Evolutionary conservation across 2,797 vertebrate species (phyloP), one percentile per base, ranked within the genome.

Genomic region (Lutjanus argentimaculatus): DNA sequence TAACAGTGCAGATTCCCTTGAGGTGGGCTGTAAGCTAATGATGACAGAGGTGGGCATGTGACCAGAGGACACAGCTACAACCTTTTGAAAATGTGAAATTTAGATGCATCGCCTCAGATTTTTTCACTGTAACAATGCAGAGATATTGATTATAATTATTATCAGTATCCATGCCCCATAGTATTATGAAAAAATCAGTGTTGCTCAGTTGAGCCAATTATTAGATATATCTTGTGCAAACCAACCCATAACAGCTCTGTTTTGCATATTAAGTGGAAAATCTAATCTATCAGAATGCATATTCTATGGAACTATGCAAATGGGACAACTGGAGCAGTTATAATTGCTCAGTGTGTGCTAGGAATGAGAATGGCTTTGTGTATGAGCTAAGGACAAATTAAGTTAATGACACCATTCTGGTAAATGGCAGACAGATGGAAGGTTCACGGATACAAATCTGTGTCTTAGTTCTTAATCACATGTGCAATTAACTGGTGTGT

Each of bases 361-460:
- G 68, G 83, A 93, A 93, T 90, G 59, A 84, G 42, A 93, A 92
- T 85, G 53, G 77, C 75, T 87, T 80, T 87, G 78, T 48, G 51
- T 84, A 86, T 71, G 81, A 91, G 88, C 80, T 85, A 73, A 89
- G 84, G 88, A 88, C 85, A 91, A 91, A 91, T 92, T 92, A 91
- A 82, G 83, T 85, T 94, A 93, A 95, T 93, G 86, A 91, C 79
- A 88, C 64, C 80, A 91, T 90, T 89, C 82, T 77, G 55, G 83
- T 89, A 91, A 94, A 94, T 90, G 91, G 85, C 88, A 92, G 82
- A 92, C 91, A 94, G 91, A 94, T 92, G 90, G 92, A 92, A 91
- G 89, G 84, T 89, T 93, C 93, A 91, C 77, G 61, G 79, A 82
- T 89, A 93, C 86, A 89, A 91, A 93, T 88, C 67, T 70, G 86